Percentiles rank a stretch among this genome's conserved stretches.
Evolutionary conservation across 2,888 invertebrate genomes (phyloP).

Genomic region (Lithophane semibrunnea): DNA sequence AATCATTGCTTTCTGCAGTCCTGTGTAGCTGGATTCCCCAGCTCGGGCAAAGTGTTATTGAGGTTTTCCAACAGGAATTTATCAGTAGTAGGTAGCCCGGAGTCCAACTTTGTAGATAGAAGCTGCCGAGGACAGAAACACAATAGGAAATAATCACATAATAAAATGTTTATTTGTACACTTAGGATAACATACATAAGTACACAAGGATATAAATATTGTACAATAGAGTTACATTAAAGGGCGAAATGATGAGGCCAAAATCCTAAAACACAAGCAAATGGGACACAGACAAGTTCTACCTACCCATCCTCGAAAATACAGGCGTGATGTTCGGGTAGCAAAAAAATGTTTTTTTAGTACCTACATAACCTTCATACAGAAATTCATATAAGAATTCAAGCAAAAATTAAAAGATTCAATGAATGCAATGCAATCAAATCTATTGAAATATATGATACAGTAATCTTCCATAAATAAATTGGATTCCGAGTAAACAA

Average conservation of each 20-base stretch:
- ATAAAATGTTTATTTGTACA: no score
- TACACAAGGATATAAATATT: no score
- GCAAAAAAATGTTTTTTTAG: neutral
- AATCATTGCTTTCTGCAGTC: neutral
- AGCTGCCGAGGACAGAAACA: neutral
- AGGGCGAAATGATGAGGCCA: no score
- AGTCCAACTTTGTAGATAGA: neutral
- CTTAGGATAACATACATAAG: no score
- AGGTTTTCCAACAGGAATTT: no score
- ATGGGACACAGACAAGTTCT: neutral
- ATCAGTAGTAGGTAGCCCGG: neutral
- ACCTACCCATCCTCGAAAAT: no score
- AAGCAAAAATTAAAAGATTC: neutral
- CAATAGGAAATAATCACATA: no score
- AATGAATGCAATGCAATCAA: neutral
- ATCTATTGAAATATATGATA: neutral
- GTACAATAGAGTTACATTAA: no score
- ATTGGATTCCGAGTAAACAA: slow-evolving; percentile 22
- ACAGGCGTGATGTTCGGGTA: neutral
- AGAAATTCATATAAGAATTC: neutral
- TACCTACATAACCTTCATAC: no score
- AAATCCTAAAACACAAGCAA: no score
- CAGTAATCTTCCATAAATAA: neutral
- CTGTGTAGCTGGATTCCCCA: neutral
- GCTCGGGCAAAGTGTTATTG: neutral